These are phyloP conservation scores for Yponomeuta plumbellus DNA, from an alignment of 2,888 invertebrate species.

Conservation along the genomic window DNA sequence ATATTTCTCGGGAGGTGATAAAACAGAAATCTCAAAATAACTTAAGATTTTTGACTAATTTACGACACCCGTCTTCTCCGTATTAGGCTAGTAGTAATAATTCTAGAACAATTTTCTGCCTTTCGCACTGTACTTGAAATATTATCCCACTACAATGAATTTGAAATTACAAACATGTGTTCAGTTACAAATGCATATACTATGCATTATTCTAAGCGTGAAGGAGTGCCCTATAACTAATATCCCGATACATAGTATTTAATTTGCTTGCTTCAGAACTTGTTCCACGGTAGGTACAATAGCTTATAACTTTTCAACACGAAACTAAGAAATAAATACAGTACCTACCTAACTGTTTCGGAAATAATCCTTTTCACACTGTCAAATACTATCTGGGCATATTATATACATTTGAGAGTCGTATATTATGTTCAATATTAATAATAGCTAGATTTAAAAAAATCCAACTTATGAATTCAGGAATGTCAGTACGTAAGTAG, in stretches of 20 bases:
- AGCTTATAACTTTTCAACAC: slow-evolving; percentile 9
- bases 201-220: slow-evolving; percentile 2
- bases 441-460: too few relatives aligned
- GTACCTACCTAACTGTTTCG: neutral
- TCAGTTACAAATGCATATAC: neutral
- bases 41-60: too few relatives aligned
- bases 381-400: too few relatives aligned
- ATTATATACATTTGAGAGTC: too few relatives aligned
- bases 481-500: too few relatives aligned
- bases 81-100: neutral
- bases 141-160: neutral
- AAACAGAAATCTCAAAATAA: too few relatives aligned
- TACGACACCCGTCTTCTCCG: neutral
- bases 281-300: neutral
- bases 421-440: too few relatives aligned
- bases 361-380: neutral
- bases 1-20: too few relatives aligned
- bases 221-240: slow-evolving; percentile 47
- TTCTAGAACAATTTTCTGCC: neutral
- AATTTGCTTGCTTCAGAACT: slow-evolving; percentile 39
- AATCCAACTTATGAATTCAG: too few relatives aligned
- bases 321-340: slow-evolving; percentile 16
- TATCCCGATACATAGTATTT: slow-evolving; percentile 41
- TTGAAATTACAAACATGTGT: neutral
- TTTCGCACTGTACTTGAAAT: neutral